Evolutionary conservation across 2,797 vertebrate genomes (phyloP).

Genomic region (Hippopotamyrus pictus): DNA sequence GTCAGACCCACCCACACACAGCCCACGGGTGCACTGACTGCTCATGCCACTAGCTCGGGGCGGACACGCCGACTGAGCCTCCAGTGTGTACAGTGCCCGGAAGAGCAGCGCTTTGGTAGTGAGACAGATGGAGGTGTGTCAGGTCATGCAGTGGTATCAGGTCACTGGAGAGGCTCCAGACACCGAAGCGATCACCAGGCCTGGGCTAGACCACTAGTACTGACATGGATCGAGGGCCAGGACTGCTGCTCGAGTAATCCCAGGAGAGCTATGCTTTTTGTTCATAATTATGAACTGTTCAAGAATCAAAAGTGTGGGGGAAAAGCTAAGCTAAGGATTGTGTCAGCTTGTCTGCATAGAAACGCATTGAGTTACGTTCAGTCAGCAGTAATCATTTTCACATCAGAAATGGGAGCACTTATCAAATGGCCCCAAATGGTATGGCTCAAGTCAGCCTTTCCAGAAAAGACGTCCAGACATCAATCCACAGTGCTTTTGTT

Average conservation of each 20-base stretch:
- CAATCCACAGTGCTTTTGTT: background rate
- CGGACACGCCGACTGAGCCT: background rate
- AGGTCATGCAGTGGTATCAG: slow-evolving; percentile 10
- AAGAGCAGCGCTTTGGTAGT: background rate
- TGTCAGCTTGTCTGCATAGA: background rate
- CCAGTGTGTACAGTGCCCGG: background rate
- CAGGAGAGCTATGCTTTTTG: background rate
- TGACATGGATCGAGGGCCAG: background rate
- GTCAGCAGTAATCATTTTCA: background rate
- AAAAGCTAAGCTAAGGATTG: background rate
- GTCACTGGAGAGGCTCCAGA: slow-evolving; percentile 1
- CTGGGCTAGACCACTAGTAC: slow-evolving; percentile 9
- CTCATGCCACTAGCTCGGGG: background rate
- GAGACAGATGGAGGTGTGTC: slow-evolving; percentile 1
- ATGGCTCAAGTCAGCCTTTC: slow-evolving; percentile 1
- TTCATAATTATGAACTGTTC: background rate
- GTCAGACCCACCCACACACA: background rate
- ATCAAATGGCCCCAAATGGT: background rate
- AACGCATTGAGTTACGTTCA: background rate
- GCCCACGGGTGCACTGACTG: background rate
- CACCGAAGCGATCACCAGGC: slow-evolving; percentile 7
- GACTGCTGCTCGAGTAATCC: background rate
- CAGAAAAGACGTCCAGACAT: background rate
- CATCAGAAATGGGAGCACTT: background rate
- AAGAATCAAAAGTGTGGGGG: background rate